Base-by-base conservation (phyloP, 1,140 invertebrate genomes). In the Cardiocondyla obscurior region DNA sequence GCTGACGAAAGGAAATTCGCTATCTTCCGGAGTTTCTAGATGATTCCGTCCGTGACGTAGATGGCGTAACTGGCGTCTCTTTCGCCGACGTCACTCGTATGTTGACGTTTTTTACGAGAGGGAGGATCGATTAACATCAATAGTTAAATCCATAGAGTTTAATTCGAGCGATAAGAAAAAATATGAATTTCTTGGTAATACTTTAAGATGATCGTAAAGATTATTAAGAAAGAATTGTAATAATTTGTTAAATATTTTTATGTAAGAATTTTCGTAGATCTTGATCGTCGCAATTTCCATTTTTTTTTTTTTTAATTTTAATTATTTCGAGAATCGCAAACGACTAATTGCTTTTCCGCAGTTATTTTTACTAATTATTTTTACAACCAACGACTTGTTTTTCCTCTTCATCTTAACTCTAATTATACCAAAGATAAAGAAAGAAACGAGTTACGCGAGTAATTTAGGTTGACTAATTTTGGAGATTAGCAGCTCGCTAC, bases 371-470 rank as follows among this genome's bases (percentile, higher is more conserved):
- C 10, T 44, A 73, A 42, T 73, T 72, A 39, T 28, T 16, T 74
- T 2, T 14, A 7, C n/a, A 16, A 1, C 58, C 14, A 28, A 39
- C 2, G 5, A 28, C 36, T 58, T 22, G 28, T n/a, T 73, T 30
- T 39, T 14, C 1, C 14, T 44, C n/a, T 28, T n/a, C 22, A 74
- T 60, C 36, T 60, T n/a, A n/a, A 10, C 36, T 58, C 70, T 74
- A 74, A 74, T 74, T 74, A 74, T 74, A 74, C 0, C 70, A 74
- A 74, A 74, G 53, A 74, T 74, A 74, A 74, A 74, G 70, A 73
- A 60, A 60, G 70, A 74, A 74, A 73, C 33, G 16, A 73, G 70
- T 60, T 22, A 28, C 1, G 25, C 25, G 22, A 44, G 36, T 16
- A 44, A 60, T 74, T 74, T 60, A 44, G 53, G 36, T 44, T 25